These are phyloP conservation scores for Mesembrinibis cayennensis DNA, from an alignment of 2,113 vertebrate genomes.

Conservation along the genomic window DNA sequence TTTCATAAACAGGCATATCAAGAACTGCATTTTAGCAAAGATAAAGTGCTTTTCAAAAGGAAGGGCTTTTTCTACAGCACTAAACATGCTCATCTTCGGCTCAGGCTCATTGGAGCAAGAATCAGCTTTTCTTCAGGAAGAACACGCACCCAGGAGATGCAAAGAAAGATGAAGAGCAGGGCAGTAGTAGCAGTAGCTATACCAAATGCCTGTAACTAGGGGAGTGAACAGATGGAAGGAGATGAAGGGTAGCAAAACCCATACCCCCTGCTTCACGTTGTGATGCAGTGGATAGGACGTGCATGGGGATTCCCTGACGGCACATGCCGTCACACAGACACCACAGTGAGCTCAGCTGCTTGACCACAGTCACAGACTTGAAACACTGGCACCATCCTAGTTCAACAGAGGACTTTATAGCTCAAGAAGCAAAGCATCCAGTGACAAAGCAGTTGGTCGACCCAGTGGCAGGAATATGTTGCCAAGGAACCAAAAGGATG, in stretches of 20 bases:
- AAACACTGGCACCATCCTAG: fast-evolving
- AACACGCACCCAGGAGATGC: neutral
- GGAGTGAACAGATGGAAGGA: neutral
- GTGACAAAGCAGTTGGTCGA: neutral
- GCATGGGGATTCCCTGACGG: fast-evolving
- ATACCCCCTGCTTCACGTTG: neutral
- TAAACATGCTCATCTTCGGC: fast-evolving
- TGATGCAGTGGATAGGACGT: neutral
- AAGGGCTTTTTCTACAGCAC: neutral
- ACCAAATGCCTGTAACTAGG: neutral
- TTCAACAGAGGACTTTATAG: neutral
- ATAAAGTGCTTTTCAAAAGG: neutral
- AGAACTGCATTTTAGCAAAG: neutral
- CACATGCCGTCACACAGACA: neutral
- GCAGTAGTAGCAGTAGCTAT: neutral
- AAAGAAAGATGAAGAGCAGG: neutral
- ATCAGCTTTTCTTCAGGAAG: neutral
- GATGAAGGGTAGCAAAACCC: neutral
- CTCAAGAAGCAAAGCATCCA: neutral
- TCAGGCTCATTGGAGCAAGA: neutral
- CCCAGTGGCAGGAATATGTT: neutral
- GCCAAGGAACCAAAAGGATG: neutral
- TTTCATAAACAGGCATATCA: neutral
- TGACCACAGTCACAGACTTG: neutral
- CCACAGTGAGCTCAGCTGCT: neutral